Evolutionary conservation across 1,140 invertebrate genomes (phyloP).

Genomic region (Berghia stephanieae): DNA sequence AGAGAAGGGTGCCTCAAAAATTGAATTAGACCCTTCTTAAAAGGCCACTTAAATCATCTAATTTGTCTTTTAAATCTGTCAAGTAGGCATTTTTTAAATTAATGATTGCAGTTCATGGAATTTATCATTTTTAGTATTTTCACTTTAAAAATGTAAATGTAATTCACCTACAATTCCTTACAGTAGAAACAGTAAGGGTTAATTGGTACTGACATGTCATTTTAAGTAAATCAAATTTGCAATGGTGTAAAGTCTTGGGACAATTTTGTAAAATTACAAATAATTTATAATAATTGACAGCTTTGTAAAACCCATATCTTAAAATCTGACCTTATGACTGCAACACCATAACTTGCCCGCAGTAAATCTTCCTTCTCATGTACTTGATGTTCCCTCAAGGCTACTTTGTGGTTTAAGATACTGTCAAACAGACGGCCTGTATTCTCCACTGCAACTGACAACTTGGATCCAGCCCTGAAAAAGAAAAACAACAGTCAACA

Average conservation of each 20-base stretch:
- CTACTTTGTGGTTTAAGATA: constrained; percentile 64
- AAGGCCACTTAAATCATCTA: no score
- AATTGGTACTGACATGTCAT: neutral
- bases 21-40: no score
- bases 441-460: constrained; percentile 76
- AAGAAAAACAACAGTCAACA: no score
- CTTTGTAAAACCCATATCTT: no score
- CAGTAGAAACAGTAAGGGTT: neutral
- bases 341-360: constrained; percentile 73
- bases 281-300: neutral
- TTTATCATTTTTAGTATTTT: no score
- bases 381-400: constrained; percentile 50
- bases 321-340: constrained; percentile 69
- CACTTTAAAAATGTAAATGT: no score
- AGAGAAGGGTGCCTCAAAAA: no score
- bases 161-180: no score
- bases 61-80: no score
- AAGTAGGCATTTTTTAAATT: no score
- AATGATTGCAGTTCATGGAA: no score
- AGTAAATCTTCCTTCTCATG: constrained; percentile 68
- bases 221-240: neutral
- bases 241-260: neutral
- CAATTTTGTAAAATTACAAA: neutral
- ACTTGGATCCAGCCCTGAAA: constrained; percentile 63
- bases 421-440: constrained; percentile 75